These are phyloP conservation scores for Sterrhoptilus dennistouni DNA, from an alignment of 2,113 vertebrate genomes.

Conservation along the genomic window DNA sequence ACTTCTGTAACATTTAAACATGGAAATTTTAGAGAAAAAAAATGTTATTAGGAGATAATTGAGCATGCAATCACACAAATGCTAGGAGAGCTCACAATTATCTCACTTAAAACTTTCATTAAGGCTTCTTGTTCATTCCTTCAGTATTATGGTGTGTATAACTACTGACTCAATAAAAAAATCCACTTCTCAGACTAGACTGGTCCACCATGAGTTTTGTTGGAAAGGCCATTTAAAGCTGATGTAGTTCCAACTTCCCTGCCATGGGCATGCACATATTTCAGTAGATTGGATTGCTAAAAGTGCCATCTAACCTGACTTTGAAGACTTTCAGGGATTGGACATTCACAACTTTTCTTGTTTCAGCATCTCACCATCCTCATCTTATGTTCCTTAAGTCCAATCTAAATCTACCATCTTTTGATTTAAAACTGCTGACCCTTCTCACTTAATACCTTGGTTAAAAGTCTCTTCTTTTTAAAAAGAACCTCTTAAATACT, in stretches of 20 bases:
- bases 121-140: not conserved
- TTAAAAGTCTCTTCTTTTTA: not conserved
- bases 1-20: not conserved
- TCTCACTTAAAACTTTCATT: not conserved
- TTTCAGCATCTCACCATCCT: not conserved
- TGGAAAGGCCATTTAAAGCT: not conserved
- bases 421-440: not conserved
- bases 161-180: not conserved
- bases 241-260: not conserved
- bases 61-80: not conserved
- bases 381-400: not conserved
- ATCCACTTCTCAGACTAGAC: not conserved
- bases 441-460: not conserved
- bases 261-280: fast-evolving
- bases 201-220: not conserved
- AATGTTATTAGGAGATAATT: not conserved
- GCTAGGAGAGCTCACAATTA: not conserved
- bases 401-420: not conserved
- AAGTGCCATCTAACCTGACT: not conserved
- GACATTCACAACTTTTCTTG: not conserved
- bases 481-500: not conserved
- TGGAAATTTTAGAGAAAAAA: not conserved
- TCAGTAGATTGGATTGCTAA: not conserved
- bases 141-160: not conserved
- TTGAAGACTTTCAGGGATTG: not conserved